phyloP scores from a whole-genome alignment of 1,140 invertebrate genomes.

The Papilio dardanus region DNA sequence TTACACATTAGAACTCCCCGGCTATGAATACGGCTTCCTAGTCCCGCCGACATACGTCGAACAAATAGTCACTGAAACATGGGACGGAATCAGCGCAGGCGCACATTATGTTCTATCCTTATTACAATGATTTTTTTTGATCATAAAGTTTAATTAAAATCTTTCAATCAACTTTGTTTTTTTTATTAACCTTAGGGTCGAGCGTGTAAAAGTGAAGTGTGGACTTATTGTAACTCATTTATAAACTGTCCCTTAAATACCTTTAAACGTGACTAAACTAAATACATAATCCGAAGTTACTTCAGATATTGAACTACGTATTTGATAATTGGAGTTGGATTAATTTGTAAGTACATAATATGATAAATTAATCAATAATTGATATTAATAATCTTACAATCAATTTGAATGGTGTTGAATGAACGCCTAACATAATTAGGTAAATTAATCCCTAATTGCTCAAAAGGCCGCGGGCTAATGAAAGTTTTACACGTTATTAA shows the following conservation, averaged over 20 bases:
- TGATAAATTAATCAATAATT: neutral
- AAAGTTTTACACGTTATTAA: constrained; percentile 15
- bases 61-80: constrained; percentile 87
- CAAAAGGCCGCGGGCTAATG: neutral
- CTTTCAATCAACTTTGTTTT: neutral
- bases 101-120: constrained; percentile 57
- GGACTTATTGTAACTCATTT: too few species aligned
- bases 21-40: constrained; percentile 83
- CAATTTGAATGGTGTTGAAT: constrained; percentile 10
- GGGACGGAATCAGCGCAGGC: constrained; percentile 84
- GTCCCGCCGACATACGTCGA: constrained; percentile 86
- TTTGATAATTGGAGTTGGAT: neutral
- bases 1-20: constrained; percentile 87
- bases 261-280: too few species aligned
- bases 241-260: too few species aligned
- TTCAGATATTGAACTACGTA: too few species aligned
- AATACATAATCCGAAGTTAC: too few species aligned
- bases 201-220: too few species aligned
- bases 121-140: constrained; percentile 35
- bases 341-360: neutral
- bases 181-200: neutral
- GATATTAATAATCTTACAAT: neutral
- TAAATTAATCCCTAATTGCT: constrained; percentile 11
- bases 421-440: constrained; percentile 14
- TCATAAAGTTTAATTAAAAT: neutral